Base-by-base conservation (phyloP, 2,888 invertebrate genomes). In the Tenthredo mesomela region DNA sequence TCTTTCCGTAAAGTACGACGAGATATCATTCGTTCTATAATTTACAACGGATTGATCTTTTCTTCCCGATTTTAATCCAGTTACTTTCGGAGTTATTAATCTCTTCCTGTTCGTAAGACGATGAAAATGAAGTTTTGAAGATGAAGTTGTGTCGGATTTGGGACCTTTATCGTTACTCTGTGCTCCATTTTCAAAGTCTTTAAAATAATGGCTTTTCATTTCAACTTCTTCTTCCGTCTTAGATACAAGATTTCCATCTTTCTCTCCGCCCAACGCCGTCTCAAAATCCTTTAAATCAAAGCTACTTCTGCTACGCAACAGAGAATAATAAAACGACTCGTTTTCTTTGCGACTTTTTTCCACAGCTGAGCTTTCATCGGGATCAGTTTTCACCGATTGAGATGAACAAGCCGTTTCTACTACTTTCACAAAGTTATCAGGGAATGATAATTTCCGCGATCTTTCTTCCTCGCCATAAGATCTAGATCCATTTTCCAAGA, bases 201-300 rank as follows among this genome's bases (percentile, higher is more conserved):
- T 12, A 50, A 82, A 82, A 33, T 82, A 82, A 29, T 43, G 47
- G 33, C 82, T 82, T 33, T 25, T 67, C 9, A 33, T 29, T n/a
- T 82, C 67, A 33, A 21, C 15, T 25, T 50, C 47, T 25, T 61
- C 43, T 5, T 47, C 50, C 1, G 7, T 21, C 2, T 77, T 1
- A 5, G n/a, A 33, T 37, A 25, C 58, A 40, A 61, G 40, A 37
- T 40, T n/a, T 10, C 7, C 54, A n/a, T 54, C 18, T 6, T 54
- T 54, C 18, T 37, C 54, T 18, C 6, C 15, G 1, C 47, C 54
- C 2, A 33, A 10, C 2, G 18, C 37, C 5, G 47, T 21, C 9
- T 10, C 47, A 33, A 54, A 77, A 54, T 77, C 77, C 12, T 77
- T 77, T 4, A 33, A 77, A 77, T 77, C 50, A 33, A 77, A 54